Evolutionary conservation across 2,888 invertebrate species (phyloP).

Genomic region (Heteromurus nitidus): DNA sequence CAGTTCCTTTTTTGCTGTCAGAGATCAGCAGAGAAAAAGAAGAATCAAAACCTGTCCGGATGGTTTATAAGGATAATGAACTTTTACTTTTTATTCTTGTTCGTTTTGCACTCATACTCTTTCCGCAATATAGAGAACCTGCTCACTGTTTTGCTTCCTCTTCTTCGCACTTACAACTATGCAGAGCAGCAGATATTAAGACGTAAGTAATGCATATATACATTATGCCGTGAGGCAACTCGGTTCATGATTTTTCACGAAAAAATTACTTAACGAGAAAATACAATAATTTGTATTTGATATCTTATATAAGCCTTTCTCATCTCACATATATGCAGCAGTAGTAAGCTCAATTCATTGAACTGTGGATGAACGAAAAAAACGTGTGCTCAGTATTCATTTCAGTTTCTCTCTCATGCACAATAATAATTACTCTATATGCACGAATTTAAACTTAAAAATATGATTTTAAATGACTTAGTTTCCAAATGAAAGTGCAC

Average conservation of each 20-base stretch:
- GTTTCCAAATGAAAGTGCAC: too few species aligned
- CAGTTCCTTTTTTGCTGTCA: constrained; percentile 36
- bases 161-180: constrained; percentile 14
- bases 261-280: constrained; percentile 26
- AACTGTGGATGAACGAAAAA: background rate
- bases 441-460: too few species aligned
- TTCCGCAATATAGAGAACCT: constrained; percentile 54
- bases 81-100: constrained; percentile 58
- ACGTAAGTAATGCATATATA: too few species aligned
- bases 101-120: constrained; percentile 38
- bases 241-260: constrained; percentile 29
- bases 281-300: constrained; percentile 8
- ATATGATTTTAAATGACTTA: too few species aligned
- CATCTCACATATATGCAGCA: too few species aligned
- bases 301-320: background rate
- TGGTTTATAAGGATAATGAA: constrained; percentile 65
- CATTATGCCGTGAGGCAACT: constrained; percentile 32
- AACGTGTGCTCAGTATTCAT: too few species aligned
- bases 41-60: constrained; percentile 62
- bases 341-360: constrained; percentile 43
- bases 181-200: too few species aligned
- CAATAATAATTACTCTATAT: too few species aligned
- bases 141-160: constrained; percentile 41
- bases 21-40: constrained; percentile 46
- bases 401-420: too few species aligned